phyloP scores from a whole-genome alignment of 1,140 invertebrate genomes.

The Drosophila sp. region DNA sequence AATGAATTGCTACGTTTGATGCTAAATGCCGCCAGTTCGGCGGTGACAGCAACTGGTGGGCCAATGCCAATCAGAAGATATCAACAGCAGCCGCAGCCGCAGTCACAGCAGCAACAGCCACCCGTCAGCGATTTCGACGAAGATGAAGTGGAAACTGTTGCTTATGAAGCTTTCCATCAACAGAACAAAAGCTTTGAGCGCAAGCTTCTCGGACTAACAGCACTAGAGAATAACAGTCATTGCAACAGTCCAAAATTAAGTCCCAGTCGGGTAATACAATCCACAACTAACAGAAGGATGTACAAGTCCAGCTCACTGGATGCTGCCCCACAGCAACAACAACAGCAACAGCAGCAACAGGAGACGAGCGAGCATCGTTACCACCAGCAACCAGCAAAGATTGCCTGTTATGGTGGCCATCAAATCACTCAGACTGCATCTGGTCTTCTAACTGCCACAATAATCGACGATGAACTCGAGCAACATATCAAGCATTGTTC shows the following conservation, averaged over 20 bases:
- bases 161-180: slow-evolving; percentile 76
- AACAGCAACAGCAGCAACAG: slow-evolving; percentile 45
- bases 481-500: slow-evolving; percentile 93
- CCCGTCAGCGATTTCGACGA: slow-evolving; percentile 49
- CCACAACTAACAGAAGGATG: slow-evolving; percentile 45
- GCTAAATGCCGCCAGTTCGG: slow-evolving; percentile 71
- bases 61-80: slow-evolving; percentile 44
- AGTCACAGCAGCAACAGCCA: slow-evolving; percentile 1
- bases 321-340: slow-evolving; percentile 31
- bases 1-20: slow-evolving; percentile 77
- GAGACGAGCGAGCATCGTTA: slow-evolving; percentile 59
- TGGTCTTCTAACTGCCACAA: slow-evolving; percentile 72
- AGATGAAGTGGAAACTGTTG: slow-evolving; percentile 79
- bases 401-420: slow-evolving; percentile 24
- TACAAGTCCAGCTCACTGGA: slow-evolving; percentile 66
- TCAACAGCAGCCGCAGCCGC: slow-evolving; percentile 14
- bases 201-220: slow-evolving; percentile 69
- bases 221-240: slow-evolving; percentile 58
- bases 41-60: slow-evolving; percentile 75
- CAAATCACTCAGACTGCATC: slow-evolving; percentile 42
- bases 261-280: slow-evolving; percentile 50
- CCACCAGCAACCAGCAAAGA: slow-evolving; percentile 5
- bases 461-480: slow-evolving; percentile 89
- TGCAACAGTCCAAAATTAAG: slow-evolving; percentile 34
- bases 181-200: slow-evolving; percentile 72